Percentiles rank a stretch among this genome's conserved stretches.
Conservation (phyloP, 2,113 vertebrate species). For the Brachirus orientalis region DNA sequence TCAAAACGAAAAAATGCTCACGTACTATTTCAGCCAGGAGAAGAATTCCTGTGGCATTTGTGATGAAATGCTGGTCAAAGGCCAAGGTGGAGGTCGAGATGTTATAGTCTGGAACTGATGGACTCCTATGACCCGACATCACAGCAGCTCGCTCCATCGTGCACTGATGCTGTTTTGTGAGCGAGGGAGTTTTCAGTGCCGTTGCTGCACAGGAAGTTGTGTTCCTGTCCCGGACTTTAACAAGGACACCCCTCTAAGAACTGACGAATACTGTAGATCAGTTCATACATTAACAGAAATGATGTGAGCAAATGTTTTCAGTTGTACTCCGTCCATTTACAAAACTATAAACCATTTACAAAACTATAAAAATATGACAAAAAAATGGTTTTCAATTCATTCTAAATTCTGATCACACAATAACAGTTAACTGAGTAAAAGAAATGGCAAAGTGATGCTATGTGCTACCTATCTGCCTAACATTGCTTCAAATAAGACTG, state of each 20-base stretch:
- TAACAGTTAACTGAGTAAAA: too few relatives aligned
- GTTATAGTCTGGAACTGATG: constrained; percentile 41
- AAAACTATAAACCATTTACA: background rate
- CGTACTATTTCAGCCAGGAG: constrained; percentile 78
- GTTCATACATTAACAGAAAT: background rate
- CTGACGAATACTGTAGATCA: constrained; percentile 6
- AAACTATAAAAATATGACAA: too few relatives aligned
- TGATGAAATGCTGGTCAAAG: constrained; percentile 72
- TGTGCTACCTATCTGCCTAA: too few relatives aligned
- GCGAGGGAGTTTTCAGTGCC: background rate
- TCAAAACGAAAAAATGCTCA: constrained; percentile 24
- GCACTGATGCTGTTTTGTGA: constrained; percentile 3
- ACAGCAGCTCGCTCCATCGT: constrained; percentile 53
- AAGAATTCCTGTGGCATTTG: constrained; percentile 63
- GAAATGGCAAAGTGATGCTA: too few relatives aligned
- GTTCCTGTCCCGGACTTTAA: constrained; percentile 50
- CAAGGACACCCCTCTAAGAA: constrained; percentile 40
- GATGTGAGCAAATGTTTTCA: background rate
- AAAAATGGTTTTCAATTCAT: too few relatives aligned
- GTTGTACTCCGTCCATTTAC: background rate
- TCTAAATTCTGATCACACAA: too few relatives aligned
- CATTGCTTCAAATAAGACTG: too few relatives aligned
- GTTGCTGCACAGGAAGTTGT: constrained; percentile 56
- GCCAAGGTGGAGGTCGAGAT: constrained; percentile 68
- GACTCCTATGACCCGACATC: constrained; percentile 21